A percentile compares a stretch with the other conserved stretches of the same genome.
Evolutionary conservation across 1,140 invertebrate genomes (phyloP).

Genomic region (Anthonomus grandis): DNA sequence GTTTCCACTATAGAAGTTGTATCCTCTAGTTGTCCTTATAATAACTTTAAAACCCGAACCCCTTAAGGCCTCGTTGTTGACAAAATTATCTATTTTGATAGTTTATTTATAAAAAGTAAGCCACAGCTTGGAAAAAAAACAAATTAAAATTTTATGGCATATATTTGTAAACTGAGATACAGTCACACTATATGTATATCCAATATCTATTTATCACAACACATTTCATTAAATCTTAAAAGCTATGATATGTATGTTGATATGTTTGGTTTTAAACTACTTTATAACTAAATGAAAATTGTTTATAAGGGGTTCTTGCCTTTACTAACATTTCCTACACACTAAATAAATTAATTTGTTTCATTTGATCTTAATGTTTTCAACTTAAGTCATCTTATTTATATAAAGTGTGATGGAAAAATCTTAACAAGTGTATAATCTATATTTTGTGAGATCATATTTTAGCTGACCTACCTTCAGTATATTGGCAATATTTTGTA

Average conservation of each 20-base stretch:
- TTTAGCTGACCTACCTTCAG: neutral
- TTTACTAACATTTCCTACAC: neutral
- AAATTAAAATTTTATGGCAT: no score
- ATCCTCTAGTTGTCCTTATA: no score
- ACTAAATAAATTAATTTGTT: neutral
- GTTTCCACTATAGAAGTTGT: no score
- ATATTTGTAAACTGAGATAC: no score
- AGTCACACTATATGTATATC: no score
- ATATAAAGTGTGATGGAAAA: neutral
- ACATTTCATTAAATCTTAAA: no score
- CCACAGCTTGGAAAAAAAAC: no score
- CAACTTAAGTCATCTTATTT: neutral
- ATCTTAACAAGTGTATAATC: neutral
- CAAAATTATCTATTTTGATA: no score
- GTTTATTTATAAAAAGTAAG: no score
- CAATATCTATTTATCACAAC: no score
- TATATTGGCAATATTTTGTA: neutral
- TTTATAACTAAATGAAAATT: neutral
- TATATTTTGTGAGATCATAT: neutral
- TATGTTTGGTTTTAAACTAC: constrained; percentile 17
- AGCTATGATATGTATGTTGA: constrained; percentile 24
- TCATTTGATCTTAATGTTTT: neutral
- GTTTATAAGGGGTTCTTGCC: neutral
- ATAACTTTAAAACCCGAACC: no score
- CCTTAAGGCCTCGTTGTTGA: no score